Percentiles rank a stretch among this genome's conserved stretches.
Conservation (phyloP, 2,797 vertebrate species). For the Catamblyrhynchus diadema region DNA sequence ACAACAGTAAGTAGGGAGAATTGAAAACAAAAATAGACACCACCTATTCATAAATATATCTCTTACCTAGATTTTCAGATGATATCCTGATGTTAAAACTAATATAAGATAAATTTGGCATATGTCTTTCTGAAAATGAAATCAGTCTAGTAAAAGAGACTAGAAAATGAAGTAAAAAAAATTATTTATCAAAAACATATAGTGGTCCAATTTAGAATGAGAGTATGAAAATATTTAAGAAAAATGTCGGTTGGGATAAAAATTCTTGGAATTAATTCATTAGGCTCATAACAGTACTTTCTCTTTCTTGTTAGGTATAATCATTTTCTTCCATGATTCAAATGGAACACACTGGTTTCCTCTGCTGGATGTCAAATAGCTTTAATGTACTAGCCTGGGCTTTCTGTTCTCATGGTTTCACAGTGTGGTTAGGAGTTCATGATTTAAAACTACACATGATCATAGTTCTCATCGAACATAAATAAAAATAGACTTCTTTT, state of each 20-base stretch:
- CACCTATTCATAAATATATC: constrained; percentile 55
- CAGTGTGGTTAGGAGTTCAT: neutral
- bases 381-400: neutral
- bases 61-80: constrained; percentile 45
- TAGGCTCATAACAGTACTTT: neutral
- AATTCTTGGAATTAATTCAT: neutral
- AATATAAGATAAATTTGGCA: neutral
- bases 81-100: constrained; percentile 45
- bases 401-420: neutral
- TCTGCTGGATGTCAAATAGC: neutral
- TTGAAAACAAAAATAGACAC: constrained; percentile 58
- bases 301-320: neutral
- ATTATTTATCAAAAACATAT: neutral
- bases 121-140: constrained; percentile 40
- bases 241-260: neutral
- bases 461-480: neutral
- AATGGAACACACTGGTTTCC: neutral
- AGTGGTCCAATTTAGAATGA: neutral
- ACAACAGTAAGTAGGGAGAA: constrained; percentile 46
- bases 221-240: neutral
- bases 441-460: neutral
- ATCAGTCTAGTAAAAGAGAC: neutral
- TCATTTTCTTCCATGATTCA: neutral
- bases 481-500: constrained; percentile 4
- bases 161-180: constrained; percentile 16